Conservation (phyloP, 2,888 invertebrate species). For the Beris morrisii region DNA sequence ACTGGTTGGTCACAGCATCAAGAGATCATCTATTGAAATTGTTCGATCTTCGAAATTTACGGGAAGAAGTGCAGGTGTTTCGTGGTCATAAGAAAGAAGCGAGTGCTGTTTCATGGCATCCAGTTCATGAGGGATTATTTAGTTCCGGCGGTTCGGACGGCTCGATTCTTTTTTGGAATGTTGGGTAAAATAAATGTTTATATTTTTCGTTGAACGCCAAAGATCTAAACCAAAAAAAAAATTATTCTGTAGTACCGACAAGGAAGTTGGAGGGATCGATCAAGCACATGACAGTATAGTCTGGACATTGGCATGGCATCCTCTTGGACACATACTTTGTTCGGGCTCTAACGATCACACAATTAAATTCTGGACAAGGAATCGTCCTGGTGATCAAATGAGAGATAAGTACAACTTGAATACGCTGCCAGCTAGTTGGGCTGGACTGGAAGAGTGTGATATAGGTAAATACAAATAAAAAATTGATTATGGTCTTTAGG, state of each 20-base stretch:
- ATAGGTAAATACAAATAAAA: conserved; percentile 57
- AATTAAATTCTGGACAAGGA: conserved; percentile 98
- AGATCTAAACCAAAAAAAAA: not conserved
- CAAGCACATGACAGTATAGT: conserved; percentile 99
- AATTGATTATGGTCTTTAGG: not conserved
- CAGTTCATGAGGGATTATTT: conserved; percentile 94
- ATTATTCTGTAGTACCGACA: conserved; percentile 73
- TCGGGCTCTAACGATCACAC: conserved; percentile 99
- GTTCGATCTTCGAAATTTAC: conserved; percentile 95
- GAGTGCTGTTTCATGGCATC: conserved; percentile 97
- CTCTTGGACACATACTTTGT: conserved; percentile 96
- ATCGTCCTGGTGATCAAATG: conserved; percentile 97
- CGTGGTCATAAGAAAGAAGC: conserved; percentile 99
- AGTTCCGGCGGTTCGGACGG: conserved; percentile 99
- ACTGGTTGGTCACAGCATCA: conserved; percentile 98
- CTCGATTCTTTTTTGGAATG: conserved; percentile 98
- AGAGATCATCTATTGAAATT: conserved; percentile 95
- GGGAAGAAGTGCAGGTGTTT: conserved; percentile 94
- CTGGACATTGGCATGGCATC: conserved; percentile 99
- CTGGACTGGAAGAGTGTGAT: conserved; percentile 72
- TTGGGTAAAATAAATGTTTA: conserved; percentile 66
- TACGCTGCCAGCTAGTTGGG: conserved; percentile 80
- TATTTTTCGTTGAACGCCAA: too few species aligned
- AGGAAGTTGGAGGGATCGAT: conserved; percentile 97
- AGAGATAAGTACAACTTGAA: conserved; percentile 97